Conservation (phyloP, 2,113 vertebrate genomes). For the Urocynchramus pylzowi region DNA sequence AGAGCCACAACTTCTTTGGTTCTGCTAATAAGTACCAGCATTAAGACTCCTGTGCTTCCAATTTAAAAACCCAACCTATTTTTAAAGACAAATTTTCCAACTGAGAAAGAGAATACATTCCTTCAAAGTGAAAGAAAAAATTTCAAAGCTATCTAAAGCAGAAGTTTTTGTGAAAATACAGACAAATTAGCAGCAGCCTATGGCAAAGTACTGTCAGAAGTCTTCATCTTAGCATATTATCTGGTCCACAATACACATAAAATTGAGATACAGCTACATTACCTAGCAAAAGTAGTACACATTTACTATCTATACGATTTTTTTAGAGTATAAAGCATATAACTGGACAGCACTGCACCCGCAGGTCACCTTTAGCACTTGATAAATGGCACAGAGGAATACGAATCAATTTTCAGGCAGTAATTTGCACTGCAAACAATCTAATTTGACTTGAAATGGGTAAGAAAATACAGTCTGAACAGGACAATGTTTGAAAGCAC, state of each 20-base stretch:
- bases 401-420: not conserved
- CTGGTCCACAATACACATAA: not conserved
- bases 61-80: not conserved
- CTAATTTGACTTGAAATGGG: not conserved
- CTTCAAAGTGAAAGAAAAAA: not conserved
- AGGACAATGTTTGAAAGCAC: not conserved
- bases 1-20: not conserved
- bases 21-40: not conserved
- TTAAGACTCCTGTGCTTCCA: not conserved
- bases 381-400: not conserved
- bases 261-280: not conserved
- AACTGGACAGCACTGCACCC: not conserved
- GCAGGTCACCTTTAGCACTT: slow-evolving; percentile 19
- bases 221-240: not conserved
- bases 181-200: not conserved
- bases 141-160: not conserved
- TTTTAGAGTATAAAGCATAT: not conserved
- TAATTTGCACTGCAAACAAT: not conserved
- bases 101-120: not conserved
- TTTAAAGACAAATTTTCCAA: not conserved
- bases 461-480: not conserved
- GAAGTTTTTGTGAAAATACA: not conserved
- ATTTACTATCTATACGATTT: not conserved
- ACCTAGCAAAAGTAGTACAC: not conserved
- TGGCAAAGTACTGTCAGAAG: not conserved